A percentile compares a stretch with the other conserved stretches of the same genome.
Evolutionary conservation across 2,797 vertebrate genomes (phyloP).

Genomic region (Sylvia borin): DNA sequence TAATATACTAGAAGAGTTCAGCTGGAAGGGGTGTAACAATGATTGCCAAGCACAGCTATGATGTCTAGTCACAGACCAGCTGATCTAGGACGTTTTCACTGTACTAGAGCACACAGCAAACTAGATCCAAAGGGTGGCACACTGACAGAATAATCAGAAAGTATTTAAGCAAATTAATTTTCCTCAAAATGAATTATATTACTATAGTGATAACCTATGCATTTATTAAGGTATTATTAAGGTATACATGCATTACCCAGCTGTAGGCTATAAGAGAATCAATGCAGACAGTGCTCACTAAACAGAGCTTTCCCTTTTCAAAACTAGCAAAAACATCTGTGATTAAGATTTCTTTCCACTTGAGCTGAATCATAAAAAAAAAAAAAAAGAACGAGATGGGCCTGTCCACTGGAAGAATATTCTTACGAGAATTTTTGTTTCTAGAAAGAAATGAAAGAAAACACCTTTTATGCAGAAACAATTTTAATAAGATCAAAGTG

Average conservation of each 20-base stretch:
- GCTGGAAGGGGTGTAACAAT: background rate
- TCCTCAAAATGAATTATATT: background rate
- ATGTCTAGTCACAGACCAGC: background rate
- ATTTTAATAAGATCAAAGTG: background rate
- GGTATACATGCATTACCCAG: background rate
- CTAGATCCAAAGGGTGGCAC: background rate
- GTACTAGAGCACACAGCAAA: background rate
- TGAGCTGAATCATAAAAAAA: background rate
- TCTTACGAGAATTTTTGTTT: background rate
- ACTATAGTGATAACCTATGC: background rate
- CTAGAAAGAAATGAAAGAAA: background rate
- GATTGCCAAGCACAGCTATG: background rate
- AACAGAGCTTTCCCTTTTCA: background rate
- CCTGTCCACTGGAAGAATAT: background rate
- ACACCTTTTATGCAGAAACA: background rate
- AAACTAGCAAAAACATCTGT: background rate
- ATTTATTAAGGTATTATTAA: background rate
- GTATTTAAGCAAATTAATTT: background rate
- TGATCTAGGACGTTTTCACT: background rate
- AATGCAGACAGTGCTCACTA: background rate
- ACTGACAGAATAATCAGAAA: background rate
- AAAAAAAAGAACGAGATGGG: background rate
- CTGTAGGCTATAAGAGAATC: background rate
- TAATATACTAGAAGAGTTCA: background rate
- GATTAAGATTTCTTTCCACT: background rate